Evolutionary conservation across 2,888 invertebrate genomes (phyloP), one percentile per base, ranked within the genome.

Genomic region (Spisula solida): DNA sequence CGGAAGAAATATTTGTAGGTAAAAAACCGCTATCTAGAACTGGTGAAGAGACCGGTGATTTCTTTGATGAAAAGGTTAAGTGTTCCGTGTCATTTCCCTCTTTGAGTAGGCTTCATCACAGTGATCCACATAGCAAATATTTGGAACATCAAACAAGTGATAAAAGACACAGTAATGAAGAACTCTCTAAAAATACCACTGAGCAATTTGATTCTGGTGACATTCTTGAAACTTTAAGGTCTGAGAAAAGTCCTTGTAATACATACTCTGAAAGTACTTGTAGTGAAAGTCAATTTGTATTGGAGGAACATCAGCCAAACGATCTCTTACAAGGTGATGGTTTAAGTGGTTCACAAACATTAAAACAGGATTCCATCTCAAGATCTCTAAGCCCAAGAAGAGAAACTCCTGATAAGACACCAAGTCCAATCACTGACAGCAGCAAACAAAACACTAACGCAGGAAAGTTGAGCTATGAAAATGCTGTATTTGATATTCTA

Each of bases 401-500:
- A 56, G 78, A 84, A 18, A 31, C 75, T 34, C 29, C 8, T 47
- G 51, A 80, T 60, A 48, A 18, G 5, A 4, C 18, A 10, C 81
- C 75, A 34, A 88, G 78, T 75, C 55, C 60, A 47, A 48, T n/a
- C 34, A 47, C 29, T 41, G 88, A 88, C 16, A 51, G 79, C 8
- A 41, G 41, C 34, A n/a, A 55, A 51, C 79, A 16, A 75, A 78
- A 66, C 55, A 55, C 48, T 25, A 75, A 75, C 1, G 5, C 75
- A 14, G 34, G 18, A 18, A 16, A 75, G 12, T 31, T 31, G n/a
- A 91, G 87, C 70, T 89, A 89, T 84, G 89, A 89, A 89, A 92
- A 92, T 56, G 84, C 90, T 51, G 84, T 90, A 25, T 92, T 92
- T 88, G 92, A 92, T 86, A 86, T 92, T 25, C 47, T 92, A 60